Evolutionary conservation across 2,888 invertebrate genomes (phyloP).

Genomic region (Phoenoteleia sp.): DNA sequence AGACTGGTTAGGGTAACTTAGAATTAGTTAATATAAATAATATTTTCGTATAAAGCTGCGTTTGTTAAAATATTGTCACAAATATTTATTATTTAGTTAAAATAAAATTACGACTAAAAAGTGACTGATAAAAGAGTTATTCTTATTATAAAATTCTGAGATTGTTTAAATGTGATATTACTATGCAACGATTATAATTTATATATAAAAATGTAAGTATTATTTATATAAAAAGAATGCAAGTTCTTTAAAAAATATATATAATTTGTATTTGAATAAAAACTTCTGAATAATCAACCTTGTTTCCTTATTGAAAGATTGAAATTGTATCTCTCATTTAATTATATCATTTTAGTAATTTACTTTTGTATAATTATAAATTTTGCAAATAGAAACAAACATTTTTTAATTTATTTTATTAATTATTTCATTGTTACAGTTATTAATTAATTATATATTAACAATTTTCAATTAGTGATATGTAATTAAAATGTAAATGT

Average conservation of each 20-base stretch:
- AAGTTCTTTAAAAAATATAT: not conserved
- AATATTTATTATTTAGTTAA: not conserved
- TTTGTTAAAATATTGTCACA: not conserved
- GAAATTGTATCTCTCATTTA: not conserved
- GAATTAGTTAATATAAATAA: not conserved
- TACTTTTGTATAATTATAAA: no score
- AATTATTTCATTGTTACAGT: no score
- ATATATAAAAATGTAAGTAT: not conserved
- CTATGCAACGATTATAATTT: not conserved
- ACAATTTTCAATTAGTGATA: no score
- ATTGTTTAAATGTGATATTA: not conserved
- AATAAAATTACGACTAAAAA: not conserved
- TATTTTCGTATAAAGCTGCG: not conserved
- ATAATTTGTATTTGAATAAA: not conserved
- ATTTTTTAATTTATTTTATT: no score
- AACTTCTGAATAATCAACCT: no score
- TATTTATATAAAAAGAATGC: not conserved
- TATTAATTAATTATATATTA: no score
- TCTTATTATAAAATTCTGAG: not conserved
- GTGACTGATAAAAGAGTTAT: not conserved
- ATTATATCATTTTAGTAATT: not conserved
- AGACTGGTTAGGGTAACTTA: not conserved
- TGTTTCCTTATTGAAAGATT: no score
- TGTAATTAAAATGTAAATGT: no score
- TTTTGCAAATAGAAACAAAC: no score